Conservation (phyloP, 1,140 invertebrate species). For the Drosophila guanche region DNA sequence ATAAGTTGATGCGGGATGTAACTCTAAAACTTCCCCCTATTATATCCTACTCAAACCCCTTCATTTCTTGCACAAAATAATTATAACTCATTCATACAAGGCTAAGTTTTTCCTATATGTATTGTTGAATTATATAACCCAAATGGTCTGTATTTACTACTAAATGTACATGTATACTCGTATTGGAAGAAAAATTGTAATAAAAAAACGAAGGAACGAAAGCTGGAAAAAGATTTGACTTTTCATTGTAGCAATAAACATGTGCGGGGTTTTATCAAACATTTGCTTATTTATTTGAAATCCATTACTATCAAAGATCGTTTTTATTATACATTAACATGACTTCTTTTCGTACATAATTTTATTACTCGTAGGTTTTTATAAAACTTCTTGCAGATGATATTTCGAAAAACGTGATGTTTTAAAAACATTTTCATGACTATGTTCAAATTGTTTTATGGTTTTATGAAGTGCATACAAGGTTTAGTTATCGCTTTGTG, state of each 20-base stretch:
- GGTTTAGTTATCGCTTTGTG: slow-evolving; percentile 26
- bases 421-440: slow-evolving; percentile 60
- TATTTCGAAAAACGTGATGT: slow-evolving; percentile 42
- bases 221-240: slow-evolving; percentile 8
- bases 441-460: slow-evolving; percentile 9
- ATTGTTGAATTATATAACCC: slow-evolving; percentile 57
- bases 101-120: slow-evolving; percentile 44
- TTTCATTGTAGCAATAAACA: neutral
- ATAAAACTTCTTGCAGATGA: slow-evolving; percentile 50
- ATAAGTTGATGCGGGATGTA: slow-evolving; percentile 28
- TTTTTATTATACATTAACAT: slow-evolving; percentile 52
- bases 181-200: slow-evolving; percentile 54
- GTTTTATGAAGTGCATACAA: slow-evolving; percentile 40
- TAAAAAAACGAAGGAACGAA: slow-evolving; percentile 56
- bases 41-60: slow-evolving; percentile 1
- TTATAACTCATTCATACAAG: slow-evolving; percentile 23
- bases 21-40: slow-evolving; percentile 28
- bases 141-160: slow-evolving; percentile 45
- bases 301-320: slow-evolving; percentile 61
- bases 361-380: slow-evolving; percentile 37
- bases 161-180: slow-evolving; percentile 14
- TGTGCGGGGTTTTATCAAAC: slow-evolving; percentile 30
- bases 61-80: slow-evolving; percentile 2
- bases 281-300: slow-evolving; percentile 60
- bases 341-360: slow-evolving; percentile 41